These are phyloP conservation scores for Cordilura impudica DNA, from an alignment of 2,888 invertebrate species.

Conservation along the genomic window DNA sequence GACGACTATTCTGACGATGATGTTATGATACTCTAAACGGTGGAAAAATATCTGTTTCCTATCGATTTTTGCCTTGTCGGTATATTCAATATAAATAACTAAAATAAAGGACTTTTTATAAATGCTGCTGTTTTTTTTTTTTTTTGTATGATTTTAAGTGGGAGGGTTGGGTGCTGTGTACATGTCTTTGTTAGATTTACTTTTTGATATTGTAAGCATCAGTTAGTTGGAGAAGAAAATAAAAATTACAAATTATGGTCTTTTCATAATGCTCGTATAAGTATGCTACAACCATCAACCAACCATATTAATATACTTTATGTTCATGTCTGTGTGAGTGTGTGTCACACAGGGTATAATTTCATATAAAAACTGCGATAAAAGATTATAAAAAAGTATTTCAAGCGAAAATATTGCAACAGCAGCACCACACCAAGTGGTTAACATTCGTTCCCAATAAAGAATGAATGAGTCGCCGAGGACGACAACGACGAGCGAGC, in stretches of 20 bases:
- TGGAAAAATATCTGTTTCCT: constrained; percentile 70
- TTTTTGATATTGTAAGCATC: constrained; percentile 37
- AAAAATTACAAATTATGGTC: constrained; percentile 72
- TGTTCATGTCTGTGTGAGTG: constrained; percentile 25
- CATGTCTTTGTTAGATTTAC: constrained; percentile 23
- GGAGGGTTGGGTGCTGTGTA: constrained; percentile 26
- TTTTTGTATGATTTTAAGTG: constrained; percentile 31
- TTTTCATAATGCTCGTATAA: constrained; percentile 72
- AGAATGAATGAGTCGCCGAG: constrained; percentile 49
- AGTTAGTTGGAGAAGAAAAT: constrained; percentile 63
- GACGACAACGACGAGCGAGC: constrained; percentile 48
- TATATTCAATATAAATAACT: constrained; percentile 21
- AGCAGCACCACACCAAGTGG: constrained; percentile 39
- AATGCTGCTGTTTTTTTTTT: too few species aligned
- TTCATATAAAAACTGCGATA: constrained; percentile 78
- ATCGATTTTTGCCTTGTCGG: constrained; percentile 71
- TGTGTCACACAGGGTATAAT: constrained; percentile 72
- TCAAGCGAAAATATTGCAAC: constrained; percentile 64
- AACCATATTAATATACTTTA: constrained; percentile 37
- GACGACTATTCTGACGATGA: constrained; percentile 25
- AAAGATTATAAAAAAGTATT: constrained; percentile 78
- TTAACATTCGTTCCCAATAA: constrained; percentile 23
- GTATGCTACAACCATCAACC: constrained; percentile 24
- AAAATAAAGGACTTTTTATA: constrained; percentile 37
- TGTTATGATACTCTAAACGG: constrained; percentile 41